These are phyloP conservation scores for Pionites leucogaster DNA, from an alignment of 2,113 vertebrate genomes.

Conservation along the genomic window DNA sequence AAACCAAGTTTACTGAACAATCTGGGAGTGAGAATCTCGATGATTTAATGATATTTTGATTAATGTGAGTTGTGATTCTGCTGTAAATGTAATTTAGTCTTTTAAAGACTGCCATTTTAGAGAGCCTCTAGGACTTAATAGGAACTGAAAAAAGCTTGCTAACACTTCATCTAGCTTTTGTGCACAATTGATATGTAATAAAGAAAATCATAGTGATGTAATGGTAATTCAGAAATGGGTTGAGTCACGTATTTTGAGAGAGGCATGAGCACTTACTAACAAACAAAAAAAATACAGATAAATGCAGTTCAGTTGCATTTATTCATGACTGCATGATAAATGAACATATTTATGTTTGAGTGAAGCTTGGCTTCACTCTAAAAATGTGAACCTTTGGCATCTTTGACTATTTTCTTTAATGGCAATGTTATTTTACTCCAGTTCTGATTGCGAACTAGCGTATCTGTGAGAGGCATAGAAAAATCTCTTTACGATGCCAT, in stretches of 20 bases:
- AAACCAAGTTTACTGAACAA: background rate
- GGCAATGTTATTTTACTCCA: background rate
- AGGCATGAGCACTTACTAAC: background rate
- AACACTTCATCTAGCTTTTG: background rate
- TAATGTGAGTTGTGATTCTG: background rate
- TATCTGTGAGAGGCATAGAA: background rate
- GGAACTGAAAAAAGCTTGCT: background rate
- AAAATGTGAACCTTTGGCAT: background rate
- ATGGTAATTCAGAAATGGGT: background rate
- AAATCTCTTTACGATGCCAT: background rate
- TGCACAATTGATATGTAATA: background rate
- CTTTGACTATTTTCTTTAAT: background rate
- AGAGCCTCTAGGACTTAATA: background rate
- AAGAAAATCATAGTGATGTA: background rate
- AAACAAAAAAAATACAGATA: background rate
- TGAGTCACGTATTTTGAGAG: background rate
- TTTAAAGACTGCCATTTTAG: background rate
- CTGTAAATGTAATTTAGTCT: background rate
- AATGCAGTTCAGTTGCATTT: background rate
- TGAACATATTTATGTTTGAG: background rate
- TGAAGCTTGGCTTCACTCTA: background rate
- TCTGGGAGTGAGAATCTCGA: background rate
- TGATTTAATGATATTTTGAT: background rate
- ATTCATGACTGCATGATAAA: background rate
- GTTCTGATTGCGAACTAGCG: background rate